A percentile compares a stretch with the other conserved stretches of the same genome.
These are phyloP conservation scores for Tetramorium bicarinatum DNA, from an alignment of 2,888 invertebrate genomes.

Conservation along the genomic window DNA sequence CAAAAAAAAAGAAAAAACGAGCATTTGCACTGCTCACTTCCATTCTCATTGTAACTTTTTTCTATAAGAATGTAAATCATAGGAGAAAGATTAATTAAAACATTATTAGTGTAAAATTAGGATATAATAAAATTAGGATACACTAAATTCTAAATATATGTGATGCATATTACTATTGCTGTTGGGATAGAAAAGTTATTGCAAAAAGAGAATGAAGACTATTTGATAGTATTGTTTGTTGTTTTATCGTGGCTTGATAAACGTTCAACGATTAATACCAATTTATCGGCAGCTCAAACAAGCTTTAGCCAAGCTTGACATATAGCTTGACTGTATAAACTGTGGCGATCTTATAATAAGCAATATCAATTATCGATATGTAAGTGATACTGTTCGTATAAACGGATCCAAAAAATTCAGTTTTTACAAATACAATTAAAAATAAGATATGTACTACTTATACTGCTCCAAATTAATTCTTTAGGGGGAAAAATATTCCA, in stretches of 20 bases:
- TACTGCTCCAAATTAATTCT: background rate
- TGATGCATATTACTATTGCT: background rate
- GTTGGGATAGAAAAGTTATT: background rate
- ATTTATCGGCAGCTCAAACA: constrained; percentile 10
- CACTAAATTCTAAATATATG: background rate
- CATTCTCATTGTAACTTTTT: background rate
- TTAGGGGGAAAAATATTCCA: background rate
- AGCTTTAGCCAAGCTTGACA: constrained; percentile 13
- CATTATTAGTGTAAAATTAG: background rate
- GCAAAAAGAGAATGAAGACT: background rate
- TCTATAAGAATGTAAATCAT: background rate
- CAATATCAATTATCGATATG: constrained; percentile 19
- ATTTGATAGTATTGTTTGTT: background rate
- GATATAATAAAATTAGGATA: background rate
- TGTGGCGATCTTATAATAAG: background rate
- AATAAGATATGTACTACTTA: background rate
- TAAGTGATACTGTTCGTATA: background rate
- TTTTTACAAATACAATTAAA: background rate
- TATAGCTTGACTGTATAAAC: background rate
- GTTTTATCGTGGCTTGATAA: background rate
- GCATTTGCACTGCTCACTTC: background rate
- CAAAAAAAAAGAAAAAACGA: background rate
- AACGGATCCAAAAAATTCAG: background rate
- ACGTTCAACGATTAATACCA: constrained; percentile 22
- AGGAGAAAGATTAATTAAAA: background rate